Evolutionary conservation across 2,888 invertebrate species (phyloP).

Genomic region (Ephialtes manifestator): DNA sequence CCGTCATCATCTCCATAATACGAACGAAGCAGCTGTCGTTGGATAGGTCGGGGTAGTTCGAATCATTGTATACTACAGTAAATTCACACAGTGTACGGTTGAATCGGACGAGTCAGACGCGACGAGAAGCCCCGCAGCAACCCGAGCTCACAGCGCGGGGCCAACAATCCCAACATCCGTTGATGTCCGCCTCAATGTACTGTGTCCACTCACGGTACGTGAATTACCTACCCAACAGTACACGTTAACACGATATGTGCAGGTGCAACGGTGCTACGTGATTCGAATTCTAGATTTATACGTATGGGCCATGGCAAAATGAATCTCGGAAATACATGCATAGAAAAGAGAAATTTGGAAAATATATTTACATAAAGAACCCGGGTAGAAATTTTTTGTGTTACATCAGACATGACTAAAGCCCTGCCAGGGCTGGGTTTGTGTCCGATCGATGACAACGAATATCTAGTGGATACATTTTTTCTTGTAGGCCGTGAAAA

Average conservation of each 20-base stretch:
- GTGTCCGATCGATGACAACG: too few species aligned
- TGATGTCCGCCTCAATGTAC: constrained; percentile 14
- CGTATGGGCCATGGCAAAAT: constrained; percentile 12
- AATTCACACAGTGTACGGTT: not conserved
- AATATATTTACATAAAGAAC: too few species aligned
- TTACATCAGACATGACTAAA: too few species aligned
- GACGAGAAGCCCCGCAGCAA: constrained; percentile 25
- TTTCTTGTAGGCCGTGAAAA: too few species aligned
- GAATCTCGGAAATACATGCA: not conserved
- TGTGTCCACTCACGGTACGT: constrained; percentile 4
- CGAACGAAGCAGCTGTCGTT: constrained; percentile 21
- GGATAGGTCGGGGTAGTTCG: constrained; percentile 23
- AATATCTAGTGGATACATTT: too few species aligned
- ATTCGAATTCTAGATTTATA: constrained; percentile 49
- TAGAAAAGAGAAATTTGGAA: too few species aligned
- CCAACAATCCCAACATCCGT: constrained; percentile 51
- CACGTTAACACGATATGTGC: constrained; percentile 54
- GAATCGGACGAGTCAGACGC: constrained; percentile 26
- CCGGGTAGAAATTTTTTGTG: too few species aligned
- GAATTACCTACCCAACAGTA: not conserved
- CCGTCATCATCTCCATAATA: not conserved
- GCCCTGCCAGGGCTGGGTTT: too few species aligned
- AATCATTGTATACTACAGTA: not conserved
- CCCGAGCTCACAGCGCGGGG: constrained; percentile 6
- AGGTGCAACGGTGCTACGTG: constrained; percentile 39